Base-by-base conservation (phyloP, 2,797 vertebrate genomes). In the Acanthornis magna region DNA sequence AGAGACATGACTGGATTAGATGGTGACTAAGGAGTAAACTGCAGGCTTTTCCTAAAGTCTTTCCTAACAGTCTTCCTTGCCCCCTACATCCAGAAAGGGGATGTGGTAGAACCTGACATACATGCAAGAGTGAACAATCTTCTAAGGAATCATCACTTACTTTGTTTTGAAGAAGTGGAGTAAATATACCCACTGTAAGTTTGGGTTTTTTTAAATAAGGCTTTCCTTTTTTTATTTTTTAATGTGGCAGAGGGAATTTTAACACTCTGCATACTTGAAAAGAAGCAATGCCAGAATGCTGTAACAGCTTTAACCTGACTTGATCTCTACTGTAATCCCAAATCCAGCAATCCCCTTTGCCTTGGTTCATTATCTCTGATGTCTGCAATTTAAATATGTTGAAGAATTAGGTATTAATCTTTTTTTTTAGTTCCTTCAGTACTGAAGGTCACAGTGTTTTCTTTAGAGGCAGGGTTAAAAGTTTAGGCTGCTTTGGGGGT, bases 291-390 rank as follows among this genome's bases (percentile, higher is more conserved):
- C 79, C 62, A 79, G 81, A 85, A 48, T 86, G 68, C 88, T 95
- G 85, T 93, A 95, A 93, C 89, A 87, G 83, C 80, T 93, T 96
- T 96, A 96, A 97, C 95, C 96, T 93, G 96, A 88, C 91, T 91
- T 97, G 96, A 97, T 96, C 94, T 92, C 51, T 91, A 30, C 88
- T 97, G 91, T 98, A 98, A 98, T 98, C 98, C 98, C 96, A 96
- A 97, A 97, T 96, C 96, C 92, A 30, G 53, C 98, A 98, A 98
- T 98, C 98, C 97, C 96, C 97, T 98, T 98, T 98, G 97, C 97
- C 96, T 93, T 97, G 97, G 96, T 97, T 97, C 97, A 95, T 98
- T 97, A 97, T 96, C 97, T 98, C 66, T 95, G 96, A 96, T 94
- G 96, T 94, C 94, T 96, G 85, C 93, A 89, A 83, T 97, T 95